Evolutionary conservation across 2,888 invertebrate genomes (phyloP).

Genomic region (Galerucella calmariensis): DNA sequence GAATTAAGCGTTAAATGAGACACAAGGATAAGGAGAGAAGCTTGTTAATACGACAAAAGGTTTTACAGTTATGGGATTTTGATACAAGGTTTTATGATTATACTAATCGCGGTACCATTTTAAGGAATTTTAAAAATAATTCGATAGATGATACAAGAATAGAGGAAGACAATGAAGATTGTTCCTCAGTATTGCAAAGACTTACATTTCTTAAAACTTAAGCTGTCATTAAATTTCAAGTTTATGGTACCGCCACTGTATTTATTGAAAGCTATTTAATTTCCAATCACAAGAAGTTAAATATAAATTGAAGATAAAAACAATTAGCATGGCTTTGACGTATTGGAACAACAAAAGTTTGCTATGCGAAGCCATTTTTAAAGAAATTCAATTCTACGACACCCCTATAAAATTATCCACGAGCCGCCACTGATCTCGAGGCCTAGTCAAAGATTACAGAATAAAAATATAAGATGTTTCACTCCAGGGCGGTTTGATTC

Average conservation of each 20-base stretch:
- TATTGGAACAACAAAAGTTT: no score
- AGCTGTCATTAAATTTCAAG: background rate
- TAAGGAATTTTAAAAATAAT: background rate
- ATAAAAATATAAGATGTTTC: no score
- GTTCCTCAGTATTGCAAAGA: background rate
- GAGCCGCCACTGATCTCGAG: no score
- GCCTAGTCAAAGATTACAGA: no score
- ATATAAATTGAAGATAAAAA: conserved; percentile 4
- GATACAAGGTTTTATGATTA: background rate
- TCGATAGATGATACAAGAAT: background rate
- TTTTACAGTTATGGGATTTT: conserved; percentile 9
- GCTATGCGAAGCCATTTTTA: no score
- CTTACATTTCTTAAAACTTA: background rate
- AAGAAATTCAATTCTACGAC: no score
- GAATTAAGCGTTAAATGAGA: background rate
- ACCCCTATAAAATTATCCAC: no score
- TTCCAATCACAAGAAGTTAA: background rate
- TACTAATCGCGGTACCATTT: background rate
- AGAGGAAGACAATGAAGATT: no score
- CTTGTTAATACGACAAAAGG: conserved; percentile 2
- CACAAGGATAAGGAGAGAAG: conserved; percentile 1
- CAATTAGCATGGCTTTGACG: background rate
- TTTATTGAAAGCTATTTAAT: background rate
- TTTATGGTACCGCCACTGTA: background rate
- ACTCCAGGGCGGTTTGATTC: no score